These are phyloP conservation scores for Sciurus niger DNA, from an alignment of 2,113 vertebrate genomes.

Conservation along the genomic window DNA sequence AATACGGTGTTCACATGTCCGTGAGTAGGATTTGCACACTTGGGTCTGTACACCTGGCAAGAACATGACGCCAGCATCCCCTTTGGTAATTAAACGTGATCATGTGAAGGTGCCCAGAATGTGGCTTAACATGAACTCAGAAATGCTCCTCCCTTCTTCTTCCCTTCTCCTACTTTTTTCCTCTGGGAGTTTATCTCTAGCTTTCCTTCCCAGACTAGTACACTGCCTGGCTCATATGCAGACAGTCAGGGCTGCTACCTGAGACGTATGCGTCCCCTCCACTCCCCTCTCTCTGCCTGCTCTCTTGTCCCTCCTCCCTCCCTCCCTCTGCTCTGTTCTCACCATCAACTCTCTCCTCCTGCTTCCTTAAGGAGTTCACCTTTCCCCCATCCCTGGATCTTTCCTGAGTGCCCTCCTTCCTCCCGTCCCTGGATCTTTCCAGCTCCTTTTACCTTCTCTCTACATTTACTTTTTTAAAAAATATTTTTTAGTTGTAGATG, in stretches of 20 bases:
- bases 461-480: not conserved
- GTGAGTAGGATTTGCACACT: not conserved
- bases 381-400: too few species aligned
- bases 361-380: too few species aligned
- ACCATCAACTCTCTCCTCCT: too few species aligned
- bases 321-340: too few species aligned
- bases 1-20: not conserved
- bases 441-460: not conserved
- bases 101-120: not conserved
- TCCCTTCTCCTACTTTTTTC: not conserved
- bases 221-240: not conserved
- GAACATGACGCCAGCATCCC: not conserved
- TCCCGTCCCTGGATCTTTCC: not conserved
- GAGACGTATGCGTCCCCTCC: too few species aligned
- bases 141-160: rapidly evolving
- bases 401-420: too few species aligned
- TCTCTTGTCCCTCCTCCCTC: not conserved
- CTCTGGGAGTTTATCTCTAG: not conserved
- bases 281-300: too few species aligned
- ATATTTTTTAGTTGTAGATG: not conserved
- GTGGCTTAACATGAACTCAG: not conserved
- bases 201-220: not conserved
- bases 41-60: not conserved
- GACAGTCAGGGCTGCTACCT: not conserved
- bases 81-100: not conserved